Evolutionary conservation across 1,140 invertebrate genomes (phyloP).

Genomic region (Goniozus legneri): DNA sequence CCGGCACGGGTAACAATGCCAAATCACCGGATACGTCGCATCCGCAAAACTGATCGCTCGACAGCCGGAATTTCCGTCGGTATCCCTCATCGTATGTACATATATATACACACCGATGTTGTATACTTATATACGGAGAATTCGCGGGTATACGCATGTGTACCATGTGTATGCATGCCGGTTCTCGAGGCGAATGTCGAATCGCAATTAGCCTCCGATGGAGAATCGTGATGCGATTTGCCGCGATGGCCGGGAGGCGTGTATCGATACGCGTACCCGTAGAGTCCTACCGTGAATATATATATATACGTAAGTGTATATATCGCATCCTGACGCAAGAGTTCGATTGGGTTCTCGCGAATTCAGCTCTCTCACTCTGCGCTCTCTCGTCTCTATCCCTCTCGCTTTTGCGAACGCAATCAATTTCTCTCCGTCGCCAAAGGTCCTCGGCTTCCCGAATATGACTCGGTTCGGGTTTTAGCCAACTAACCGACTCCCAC

Average conservation of each 20-base stretch:
- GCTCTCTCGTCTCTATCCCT: background rate
- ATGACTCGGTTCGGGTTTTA: background rate
- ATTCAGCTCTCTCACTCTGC: background rate
- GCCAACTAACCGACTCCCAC: background rate
- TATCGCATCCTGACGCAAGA: background rate
- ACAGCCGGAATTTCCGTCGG: slow-evolving; percentile 25
- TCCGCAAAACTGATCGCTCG: slow-evolving; percentile 32
- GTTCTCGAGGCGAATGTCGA: background rate
- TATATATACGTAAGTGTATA: background rate
- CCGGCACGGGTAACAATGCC: slow-evolving; percentile 19
- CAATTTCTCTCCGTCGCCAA: background rate
- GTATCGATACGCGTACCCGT: too few relatives aligned
- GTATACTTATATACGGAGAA: background rate
- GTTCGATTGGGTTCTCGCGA: background rate
- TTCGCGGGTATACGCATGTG: background rate
- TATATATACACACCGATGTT: background rate
- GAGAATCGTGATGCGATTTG: background rate
- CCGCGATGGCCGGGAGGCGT: background rate
- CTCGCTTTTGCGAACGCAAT: too few relatives aligned
- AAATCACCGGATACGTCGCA: slow-evolving; percentile 32
- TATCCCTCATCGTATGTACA: background rate
- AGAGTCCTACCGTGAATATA: background rate
- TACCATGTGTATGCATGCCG: background rate
- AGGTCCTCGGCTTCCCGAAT: background rate
- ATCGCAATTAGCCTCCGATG: background rate